Conservation (phyloP, 2,113 vertebrate genomes). For the Triplophysa dalaica region DNA sequence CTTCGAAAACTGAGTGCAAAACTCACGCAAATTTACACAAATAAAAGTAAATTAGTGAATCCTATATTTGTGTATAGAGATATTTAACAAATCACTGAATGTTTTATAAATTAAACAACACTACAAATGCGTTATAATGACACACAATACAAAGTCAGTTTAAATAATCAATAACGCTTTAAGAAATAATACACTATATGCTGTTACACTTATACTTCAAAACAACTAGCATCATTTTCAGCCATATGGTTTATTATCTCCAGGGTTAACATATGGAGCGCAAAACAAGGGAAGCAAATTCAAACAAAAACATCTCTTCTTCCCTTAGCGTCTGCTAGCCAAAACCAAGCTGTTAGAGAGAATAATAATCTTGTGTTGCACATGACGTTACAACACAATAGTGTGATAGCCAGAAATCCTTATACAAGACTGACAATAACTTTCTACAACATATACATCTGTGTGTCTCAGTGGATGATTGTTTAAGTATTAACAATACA, state of each 20-base stretch:
- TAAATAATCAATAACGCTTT: not conserved
- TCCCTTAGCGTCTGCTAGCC: slow-evolving; percentile 1
- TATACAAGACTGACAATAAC: not conserved
- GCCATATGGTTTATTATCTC: slow-evolving; percentile 49
- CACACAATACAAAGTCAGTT: not conserved
- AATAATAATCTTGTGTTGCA: slow-evolving; percentile 20
- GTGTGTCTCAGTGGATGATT: not conserved
- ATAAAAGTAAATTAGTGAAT: too few species aligned
- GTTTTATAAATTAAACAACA: not conserved
- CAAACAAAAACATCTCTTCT: slow-evolving; percentile 35
- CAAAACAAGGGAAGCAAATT: slow-evolving; percentile 23
- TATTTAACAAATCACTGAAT: too few species aligned
- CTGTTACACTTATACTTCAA: slow-evolving; percentile 29
- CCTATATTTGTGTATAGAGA: too few species aligned
- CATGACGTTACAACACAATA: slow-evolving; percentile 33
- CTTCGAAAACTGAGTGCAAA: too few species aligned
- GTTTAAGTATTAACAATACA: not conserved
- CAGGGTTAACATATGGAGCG: slow-evolving; percentile 40
- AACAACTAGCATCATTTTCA: slow-evolving; percentile 37
- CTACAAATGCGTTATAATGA: not conserved
- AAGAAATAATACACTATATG: slow-evolving; percentile 10
- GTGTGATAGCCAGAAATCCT: not conserved
- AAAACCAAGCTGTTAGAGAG: slow-evolving; percentile 34
- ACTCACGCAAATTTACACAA: too few species aligned
- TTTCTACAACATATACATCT: not conserved